Conservation (phyloP, 2,797 vertebrate genomes). For the Sebastiscus albofasciatus region DNA sequence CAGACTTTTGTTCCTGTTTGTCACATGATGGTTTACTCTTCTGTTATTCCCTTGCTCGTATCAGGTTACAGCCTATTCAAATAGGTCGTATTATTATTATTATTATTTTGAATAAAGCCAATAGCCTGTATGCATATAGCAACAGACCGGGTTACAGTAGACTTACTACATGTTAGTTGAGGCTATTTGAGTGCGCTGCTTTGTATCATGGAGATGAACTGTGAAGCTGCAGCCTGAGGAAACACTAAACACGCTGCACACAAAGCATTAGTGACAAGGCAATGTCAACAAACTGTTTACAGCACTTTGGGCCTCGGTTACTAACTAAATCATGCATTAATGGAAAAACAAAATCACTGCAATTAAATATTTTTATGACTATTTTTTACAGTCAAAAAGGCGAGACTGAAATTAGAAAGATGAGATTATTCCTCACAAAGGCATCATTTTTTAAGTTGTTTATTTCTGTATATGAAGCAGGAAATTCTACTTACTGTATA, state of each 20-base stretch:
- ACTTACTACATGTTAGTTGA: neutral
- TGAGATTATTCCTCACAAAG: neutral
- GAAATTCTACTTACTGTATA: neutral
- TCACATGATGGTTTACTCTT: neutral
- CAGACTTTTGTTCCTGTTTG: neutral
- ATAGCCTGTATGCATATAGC: neutral
- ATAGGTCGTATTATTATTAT: neutral
- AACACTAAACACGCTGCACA: slow-evolving; percentile 32
- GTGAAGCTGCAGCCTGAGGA: slow-evolving; percentile 57
- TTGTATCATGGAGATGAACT: slow-evolving; percentile 43
- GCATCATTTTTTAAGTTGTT: neutral
- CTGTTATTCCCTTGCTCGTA: neutral
- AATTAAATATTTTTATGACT: neutral
- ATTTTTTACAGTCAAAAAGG: no score
- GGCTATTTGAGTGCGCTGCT: slow-evolving; percentile 15
- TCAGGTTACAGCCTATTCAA: slow-evolving; percentile 16
- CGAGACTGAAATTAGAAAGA: neutral
- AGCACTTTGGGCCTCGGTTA: slow-evolving; percentile 19
- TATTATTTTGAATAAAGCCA: slow-evolving; percentile 6
- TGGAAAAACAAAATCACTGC: neutral
- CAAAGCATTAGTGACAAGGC: slow-evolving; percentile 49
- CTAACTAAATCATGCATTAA: neutral
- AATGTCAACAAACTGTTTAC: slow-evolving; percentile 51
- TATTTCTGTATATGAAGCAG: neutral
- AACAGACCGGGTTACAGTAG: neutral